Conservation (phyloP, 2,113 vertebrate species). For the Falcunculus frontatus region DNA sequence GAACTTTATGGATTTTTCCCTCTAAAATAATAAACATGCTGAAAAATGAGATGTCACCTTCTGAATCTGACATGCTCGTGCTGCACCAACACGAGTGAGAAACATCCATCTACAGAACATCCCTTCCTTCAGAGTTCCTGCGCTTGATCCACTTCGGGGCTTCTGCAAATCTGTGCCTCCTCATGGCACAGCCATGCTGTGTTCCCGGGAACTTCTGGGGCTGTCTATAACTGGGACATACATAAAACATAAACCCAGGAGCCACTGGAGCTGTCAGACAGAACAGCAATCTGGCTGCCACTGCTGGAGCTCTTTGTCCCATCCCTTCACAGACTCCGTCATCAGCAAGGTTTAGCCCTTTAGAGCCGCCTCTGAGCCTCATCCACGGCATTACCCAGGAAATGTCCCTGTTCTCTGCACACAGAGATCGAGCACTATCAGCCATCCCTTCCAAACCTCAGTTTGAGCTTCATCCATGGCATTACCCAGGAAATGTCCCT, state of each 20-base stretch:
- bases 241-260: not conserved
- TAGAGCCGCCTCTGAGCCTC: accelerated
- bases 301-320: not conserved
- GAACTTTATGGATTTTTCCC: not conserved
- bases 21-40: not conserved
- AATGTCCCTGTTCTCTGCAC: not conserved
- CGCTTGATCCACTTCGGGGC: accelerated
- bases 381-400: not conserved
- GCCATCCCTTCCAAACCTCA: not conserved
- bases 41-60: not conserved
- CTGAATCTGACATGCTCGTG: not conserved
- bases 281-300: not conserved
- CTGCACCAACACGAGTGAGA: not conserved
- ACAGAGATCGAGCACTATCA: no score
- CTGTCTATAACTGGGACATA: not conserved
- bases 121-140: not conserved
- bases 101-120: not conserved
- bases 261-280: not conserved
- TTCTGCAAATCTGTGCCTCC: not conserved
- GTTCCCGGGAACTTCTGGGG: not conserved
- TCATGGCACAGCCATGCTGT: not conserved
- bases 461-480: accelerated
- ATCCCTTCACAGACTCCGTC: not conserved
- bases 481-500: not conserved
- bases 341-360: not conserved